phyloP scores from a whole-genome alignment of 2,113 vertebrate genomes.

The Ammodramus savannarum region DNA sequence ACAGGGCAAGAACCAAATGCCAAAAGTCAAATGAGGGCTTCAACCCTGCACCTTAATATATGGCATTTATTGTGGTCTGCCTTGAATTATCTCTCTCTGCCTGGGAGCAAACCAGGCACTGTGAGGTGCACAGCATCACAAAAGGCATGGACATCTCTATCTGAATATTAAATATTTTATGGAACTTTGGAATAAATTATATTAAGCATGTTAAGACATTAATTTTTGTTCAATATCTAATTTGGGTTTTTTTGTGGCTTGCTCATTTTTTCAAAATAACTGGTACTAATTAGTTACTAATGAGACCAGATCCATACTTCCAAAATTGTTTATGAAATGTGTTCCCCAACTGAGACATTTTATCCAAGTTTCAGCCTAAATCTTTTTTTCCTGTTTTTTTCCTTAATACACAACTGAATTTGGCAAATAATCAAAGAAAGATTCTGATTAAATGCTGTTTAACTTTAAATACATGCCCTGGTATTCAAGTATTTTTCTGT shows the following conservation, averaged over 20 bases:
- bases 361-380: constrained; percentile 59
- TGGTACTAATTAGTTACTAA: constrained; percentile 65
- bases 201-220: constrained; percentile 26
- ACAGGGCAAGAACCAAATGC: not conserved
- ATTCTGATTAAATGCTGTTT: constrained; percentile 59
- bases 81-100: not conserved
- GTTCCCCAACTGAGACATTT: constrained; percentile 60
- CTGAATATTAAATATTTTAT: constrained; percentile 48
- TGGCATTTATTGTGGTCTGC: not conserved
- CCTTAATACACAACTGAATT: constrained; percentile 36
- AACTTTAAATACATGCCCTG: constrained; percentile 44
- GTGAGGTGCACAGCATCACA: not conserved
- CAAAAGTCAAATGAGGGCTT: constrained; percentile 13
- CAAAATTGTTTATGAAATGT: constrained; percentile 64
- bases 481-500: constrained; percentile 26
- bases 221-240: constrained; percentile 32
- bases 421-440: constrained; percentile 60
- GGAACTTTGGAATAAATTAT: constrained; percentile 33
- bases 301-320: constrained; percentile 62
- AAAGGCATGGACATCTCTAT: constrained; percentile 8
- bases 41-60: not conserved
- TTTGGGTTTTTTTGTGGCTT: constrained; percentile 34
- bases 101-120: not conserved
- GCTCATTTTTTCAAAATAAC: constrained; percentile 68
- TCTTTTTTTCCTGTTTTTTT: constrained; percentile 20